A percentile compares a stretch with the other conserved stretches of the same genome.
These are phyloP conservation scores for Hybos culiciformis DNA, from an alignment of 2,888 invertebrate genomes.

Conservation along the genomic window DNA sequence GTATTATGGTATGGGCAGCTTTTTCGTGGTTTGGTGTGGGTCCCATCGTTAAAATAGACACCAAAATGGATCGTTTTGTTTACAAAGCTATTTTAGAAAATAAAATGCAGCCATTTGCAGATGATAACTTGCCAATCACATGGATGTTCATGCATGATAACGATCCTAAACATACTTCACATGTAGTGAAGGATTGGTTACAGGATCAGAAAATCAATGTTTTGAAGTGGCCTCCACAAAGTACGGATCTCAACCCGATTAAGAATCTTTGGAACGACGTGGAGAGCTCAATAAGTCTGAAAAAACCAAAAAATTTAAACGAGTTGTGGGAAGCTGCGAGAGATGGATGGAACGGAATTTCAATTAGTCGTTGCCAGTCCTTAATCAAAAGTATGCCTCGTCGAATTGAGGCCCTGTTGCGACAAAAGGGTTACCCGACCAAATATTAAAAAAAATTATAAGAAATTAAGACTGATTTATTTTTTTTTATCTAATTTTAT, in stretches of 20 bases:
- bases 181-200: neutral
- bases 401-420: neutral
- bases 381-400: neutral
- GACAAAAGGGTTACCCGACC: neutral
- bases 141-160: slow-evolving; percentile 4
- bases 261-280: neutral
- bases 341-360: neutral
- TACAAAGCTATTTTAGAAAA: slow-evolving; percentile 1
- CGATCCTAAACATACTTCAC: neutral
- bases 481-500: too few relatives aligned
- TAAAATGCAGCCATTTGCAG: neutral
- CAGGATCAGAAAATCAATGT: neutral
- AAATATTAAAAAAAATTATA: neutral
- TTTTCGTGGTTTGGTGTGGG: slow-evolving; percentile 4
- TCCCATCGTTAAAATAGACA: slow-evolving; percentile 3
- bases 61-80: slow-evolving; percentile 5
- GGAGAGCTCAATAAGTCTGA: neutral
- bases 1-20: slow-evolving; percentile 4
- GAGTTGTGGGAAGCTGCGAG: neutral
- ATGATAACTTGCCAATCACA: slow-evolving; percentile 1
- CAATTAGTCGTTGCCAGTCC: neutral
- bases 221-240: slow-evolving; percentile 1
- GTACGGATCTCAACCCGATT: neutral
- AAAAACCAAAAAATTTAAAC: neutral
- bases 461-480: too few relatives aligned